Evolutionary conservation across 2,797 vertebrate genomes (phyloP).

Genomic region (Balearica regulorum): DNA sequence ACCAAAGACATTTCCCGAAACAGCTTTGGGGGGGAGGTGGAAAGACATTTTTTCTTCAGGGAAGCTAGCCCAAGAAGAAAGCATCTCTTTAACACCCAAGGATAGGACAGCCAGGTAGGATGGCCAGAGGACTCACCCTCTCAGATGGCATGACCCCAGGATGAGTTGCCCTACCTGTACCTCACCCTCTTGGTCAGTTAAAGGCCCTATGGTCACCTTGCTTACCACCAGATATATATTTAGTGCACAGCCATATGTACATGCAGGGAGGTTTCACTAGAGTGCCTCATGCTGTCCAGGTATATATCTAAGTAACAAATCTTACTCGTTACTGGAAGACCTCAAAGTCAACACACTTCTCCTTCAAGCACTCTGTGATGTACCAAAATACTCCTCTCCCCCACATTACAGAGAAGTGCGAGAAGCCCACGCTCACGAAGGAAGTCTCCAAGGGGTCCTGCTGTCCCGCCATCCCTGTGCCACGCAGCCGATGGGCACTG

Average conservation of each 20-base stretch:
- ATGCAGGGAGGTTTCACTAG: accelerated
- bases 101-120: not conserved
- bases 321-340: not conserved
- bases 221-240: not conserved
- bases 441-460: not conserved
- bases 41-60: slow-evolving; percentile 25
- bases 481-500: not conserved
- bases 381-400: not conserved
- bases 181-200: not conserved
- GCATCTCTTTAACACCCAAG: not conserved
- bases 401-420: not conserved
- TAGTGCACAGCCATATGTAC: accelerated
- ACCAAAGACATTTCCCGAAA: slow-evolving; percentile 47
- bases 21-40: slow-evolving; percentile 1
- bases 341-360: not conserved
- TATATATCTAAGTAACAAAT: not conserved
- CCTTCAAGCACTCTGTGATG: not conserved
- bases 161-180: not conserved
- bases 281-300: not conserved
- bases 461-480: not conserved
- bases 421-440: not conserved
- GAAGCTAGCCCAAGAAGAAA: not conserved
- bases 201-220: not conserved
- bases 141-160: not conserved
- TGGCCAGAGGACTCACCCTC: not conserved